These are phyloP conservation scores for Aulostomus chinensis DNA, from an alignment of 2,797 vertebrate genomes.

Conservation along the genomic window DNA sequence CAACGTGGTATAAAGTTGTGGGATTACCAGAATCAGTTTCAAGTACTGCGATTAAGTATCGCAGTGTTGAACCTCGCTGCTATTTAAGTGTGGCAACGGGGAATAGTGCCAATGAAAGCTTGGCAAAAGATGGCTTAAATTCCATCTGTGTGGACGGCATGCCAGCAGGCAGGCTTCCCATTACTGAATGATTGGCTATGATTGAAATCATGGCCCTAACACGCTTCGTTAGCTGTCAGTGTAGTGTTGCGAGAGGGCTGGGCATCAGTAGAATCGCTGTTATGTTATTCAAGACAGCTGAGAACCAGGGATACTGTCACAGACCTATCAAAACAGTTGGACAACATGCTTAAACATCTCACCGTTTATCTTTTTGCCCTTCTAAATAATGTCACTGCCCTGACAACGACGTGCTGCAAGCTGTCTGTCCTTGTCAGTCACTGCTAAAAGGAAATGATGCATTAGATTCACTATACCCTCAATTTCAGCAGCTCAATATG, in stretches of 20 bases:
- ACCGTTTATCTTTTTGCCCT: constrained; percentile 38
- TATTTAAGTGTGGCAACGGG: constrained; percentile 58
- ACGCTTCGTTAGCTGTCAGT: constrained; percentile 47
- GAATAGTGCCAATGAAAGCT: constrained; percentile 61
- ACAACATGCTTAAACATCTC: constrained; percentile 37
- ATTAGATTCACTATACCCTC: constrained; percentile 2
- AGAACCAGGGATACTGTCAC: constrained; percentile 28
- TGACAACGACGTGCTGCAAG: constrained; percentile 17
- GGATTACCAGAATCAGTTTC: constrained; percentile 37
- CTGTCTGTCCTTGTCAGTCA: constrained; percentile 22
- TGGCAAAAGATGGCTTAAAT: constrained; percentile 66
- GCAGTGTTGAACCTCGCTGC: constrained; percentile 55
- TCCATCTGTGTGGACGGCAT: constrained; percentile 52
- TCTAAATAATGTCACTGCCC: constrained; percentile 34
- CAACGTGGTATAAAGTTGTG: constrained; percentile 27
- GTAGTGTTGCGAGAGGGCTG: constrained; percentile 44
- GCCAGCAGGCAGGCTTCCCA: constrained; percentile 67
- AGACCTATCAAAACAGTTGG: constrained; percentile 46
- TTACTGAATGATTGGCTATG: constrained; percentile 48
- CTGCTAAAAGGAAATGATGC: constrained; percentile 16
- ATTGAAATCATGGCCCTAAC: constrained; percentile 59
- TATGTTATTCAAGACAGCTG: constrained; percentile 36
- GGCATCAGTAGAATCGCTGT: constrained; percentile 46
- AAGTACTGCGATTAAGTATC: too few relatives aligned
- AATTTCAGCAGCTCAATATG: constrained; percentile 16